A percentile compares a stretch with the other conserved stretches of the same genome.
phyloP scores from a whole-genome alignment of 2,797 vertebrate species.

The Tauraco hartlaubi region DNA sequence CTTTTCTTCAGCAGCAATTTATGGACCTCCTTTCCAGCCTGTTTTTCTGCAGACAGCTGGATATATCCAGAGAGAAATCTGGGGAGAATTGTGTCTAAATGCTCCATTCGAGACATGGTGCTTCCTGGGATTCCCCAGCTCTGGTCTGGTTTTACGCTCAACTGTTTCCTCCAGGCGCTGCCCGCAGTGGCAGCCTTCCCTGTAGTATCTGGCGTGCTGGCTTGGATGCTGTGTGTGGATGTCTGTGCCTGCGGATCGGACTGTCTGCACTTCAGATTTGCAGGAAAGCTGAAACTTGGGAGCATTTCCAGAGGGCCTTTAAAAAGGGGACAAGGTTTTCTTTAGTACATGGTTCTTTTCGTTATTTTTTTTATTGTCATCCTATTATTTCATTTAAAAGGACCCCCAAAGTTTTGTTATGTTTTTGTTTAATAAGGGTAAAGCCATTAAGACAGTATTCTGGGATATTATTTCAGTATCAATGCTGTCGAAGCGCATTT shows the following conservation, averaged over 20 bases:
- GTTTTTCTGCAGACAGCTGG: background rate
- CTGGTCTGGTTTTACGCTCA: background rate
- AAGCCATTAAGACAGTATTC: constrained; percentile 25
- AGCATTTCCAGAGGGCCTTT: background rate
- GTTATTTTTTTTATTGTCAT: background rate
- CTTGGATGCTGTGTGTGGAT: background rate
- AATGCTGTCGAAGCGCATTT: constrained; percentile 37
- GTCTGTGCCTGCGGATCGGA: background rate
- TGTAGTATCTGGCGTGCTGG: background rate
- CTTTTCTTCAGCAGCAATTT: background rate
- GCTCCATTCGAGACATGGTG: background rate
- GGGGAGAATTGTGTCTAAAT: background rate
- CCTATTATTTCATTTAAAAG: constrained; percentile 18
- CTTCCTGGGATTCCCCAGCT: background rate
- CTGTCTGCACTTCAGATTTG: fast-evolving
- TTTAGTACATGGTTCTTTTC: background rate
- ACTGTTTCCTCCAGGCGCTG: background rate
- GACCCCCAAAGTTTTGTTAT: constrained; percentile 50
- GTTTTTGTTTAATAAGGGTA: constrained; percentile 42
- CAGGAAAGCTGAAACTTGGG: background rate
- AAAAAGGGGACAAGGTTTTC: background rate
- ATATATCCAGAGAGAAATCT: background rate
- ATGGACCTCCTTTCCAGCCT: background rate
- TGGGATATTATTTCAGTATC: constrained; percentile 52
- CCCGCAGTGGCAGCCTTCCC: background rate